Evolutionary conservation across 2,888 invertebrate genomes (phyloP).

Genomic region (Rhagophthalmus giganteus): DNA sequence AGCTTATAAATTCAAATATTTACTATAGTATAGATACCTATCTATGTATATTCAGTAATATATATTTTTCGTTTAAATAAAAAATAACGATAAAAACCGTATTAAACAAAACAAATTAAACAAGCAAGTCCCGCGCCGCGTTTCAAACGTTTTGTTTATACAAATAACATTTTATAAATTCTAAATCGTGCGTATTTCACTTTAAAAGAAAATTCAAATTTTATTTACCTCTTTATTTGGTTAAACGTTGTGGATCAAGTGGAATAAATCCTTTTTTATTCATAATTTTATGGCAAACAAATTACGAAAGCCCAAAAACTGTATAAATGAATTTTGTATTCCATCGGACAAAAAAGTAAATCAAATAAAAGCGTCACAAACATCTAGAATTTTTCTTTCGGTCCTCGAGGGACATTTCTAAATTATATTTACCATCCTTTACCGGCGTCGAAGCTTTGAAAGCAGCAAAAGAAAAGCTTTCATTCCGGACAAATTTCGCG

Average conservation of each 20-base stretch:
- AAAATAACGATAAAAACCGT: background rate
- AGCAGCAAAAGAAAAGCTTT: slow-evolving; percentile 36
- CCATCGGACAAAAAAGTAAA: slow-evolving; percentile 20
- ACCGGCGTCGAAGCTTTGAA: slow-evolving; percentile 21
- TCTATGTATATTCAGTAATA: too few species aligned
- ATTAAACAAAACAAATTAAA: background rate
- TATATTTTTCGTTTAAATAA: background rate
- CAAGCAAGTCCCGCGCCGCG: background rate
- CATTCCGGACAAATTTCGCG: slow-evolving; percentile 33
- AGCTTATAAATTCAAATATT: too few species aligned
- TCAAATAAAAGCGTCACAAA: slow-evolving; percentile 26
- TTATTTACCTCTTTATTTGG: slow-evolving; percentile 5
- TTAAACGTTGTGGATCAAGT: slow-evolving; percentile 8
- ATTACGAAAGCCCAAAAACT: slow-evolving; percentile 17
- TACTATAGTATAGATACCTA: too few species aligned
- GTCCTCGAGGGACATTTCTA: slow-evolving; percentile 30
- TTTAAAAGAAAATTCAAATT: slow-evolving; percentile 8
- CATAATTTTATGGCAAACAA: slow-evolving; percentile 15
- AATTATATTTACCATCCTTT: slow-evolving; percentile 35
- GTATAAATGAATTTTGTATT: slow-evolving; percentile 25
- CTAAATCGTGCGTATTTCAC: background rate
- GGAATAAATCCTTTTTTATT: slow-evolving; percentile 8
- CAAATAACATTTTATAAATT: background rate
- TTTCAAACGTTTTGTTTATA: background rate
- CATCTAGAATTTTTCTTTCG: slow-evolving; percentile 26